Conservation (phyloP, 2,113 vertebrate genomes). For the Zootoca vivipara region DNA sequence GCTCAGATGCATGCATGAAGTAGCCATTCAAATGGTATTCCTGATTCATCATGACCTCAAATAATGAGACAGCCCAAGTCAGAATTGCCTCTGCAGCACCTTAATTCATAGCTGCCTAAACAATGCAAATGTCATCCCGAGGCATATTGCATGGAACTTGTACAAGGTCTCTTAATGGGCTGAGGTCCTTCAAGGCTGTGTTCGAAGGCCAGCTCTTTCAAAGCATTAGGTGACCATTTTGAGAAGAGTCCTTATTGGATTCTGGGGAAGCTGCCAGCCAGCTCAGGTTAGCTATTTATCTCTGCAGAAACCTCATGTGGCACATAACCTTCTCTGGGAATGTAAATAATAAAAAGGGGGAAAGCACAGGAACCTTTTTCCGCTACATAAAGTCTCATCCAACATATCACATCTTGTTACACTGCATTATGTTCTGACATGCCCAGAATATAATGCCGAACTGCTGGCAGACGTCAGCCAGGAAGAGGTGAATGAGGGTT, state of each 20-base stretch:
- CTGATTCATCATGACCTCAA: not conserved
- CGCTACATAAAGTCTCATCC: slow-evolving; percentile 50
- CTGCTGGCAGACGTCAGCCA: slow-evolving; percentile 6
- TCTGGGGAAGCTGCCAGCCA: slow-evolving; percentile 48
- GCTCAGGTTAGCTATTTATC: slow-evolving; percentile 36
- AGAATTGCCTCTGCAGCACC: too few relatives aligned
- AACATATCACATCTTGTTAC: slow-evolving; percentile 32
- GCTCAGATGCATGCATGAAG: not conserved
- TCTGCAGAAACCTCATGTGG: slow-evolving; percentile 39
- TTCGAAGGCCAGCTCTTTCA: not conserved
- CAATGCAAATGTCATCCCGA: accelerated
- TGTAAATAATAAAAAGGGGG: slow-evolving; percentile 52
- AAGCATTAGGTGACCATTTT: not conserved
- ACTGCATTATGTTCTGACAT: slow-evolving; percentile 30
- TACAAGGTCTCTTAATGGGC: not conserved
- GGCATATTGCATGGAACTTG: not conserved
- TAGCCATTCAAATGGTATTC: too few relatives aligned
- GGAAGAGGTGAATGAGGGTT: slow-evolving; percentile 45
- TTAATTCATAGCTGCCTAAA: not conserved
- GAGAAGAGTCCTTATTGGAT: not conserved
- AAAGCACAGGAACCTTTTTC: slow-evolving; percentile 44
- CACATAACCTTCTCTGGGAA: slow-evolving; percentile 54
- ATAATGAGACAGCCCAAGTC: not conserved
- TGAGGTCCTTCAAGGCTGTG: not conserved
- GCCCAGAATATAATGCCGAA: slow-evolving; percentile 30